A percentile compares a stretch with the other conserved stretches of the same genome.
Conservation (phyloP, 2,888 invertebrate genomes). For the Caenorhabditis sulstoni region DNA sequence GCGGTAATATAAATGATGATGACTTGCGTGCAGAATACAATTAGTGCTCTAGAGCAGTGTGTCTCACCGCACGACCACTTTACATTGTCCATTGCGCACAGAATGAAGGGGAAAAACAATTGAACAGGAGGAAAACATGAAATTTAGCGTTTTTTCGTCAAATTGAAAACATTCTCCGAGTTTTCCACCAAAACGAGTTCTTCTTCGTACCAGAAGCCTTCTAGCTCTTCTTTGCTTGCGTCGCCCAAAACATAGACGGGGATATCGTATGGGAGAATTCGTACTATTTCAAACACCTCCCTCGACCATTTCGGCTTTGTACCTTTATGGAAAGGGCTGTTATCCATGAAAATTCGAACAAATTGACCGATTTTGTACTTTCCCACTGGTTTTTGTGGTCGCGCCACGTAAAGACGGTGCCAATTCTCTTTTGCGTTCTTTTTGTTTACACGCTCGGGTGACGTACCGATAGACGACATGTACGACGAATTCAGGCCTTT, state of each 20-base stretch:
- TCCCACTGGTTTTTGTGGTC: no score
- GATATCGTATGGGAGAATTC: constrained; percentile 6
- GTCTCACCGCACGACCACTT: constrained; percentile 19
- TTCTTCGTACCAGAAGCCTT: constrained; percentile 26
- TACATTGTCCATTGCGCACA: constrained; percentile 2
- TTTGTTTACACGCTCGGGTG: constrained; percentile 17
- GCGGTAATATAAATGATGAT: constrained; percentile 28
- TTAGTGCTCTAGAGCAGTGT: constrained; percentile 21
- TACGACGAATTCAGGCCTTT: constrained; percentile 12
- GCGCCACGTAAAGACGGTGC: constrained; percentile 19
- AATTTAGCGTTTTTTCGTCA: constrained; percentile 25
- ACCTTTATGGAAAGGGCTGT: constrained; percentile 16
- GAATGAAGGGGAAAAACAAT: no score
- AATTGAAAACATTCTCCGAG: background rate
- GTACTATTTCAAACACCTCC: constrained; percentile 17
- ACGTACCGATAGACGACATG: constrained; percentile 19
- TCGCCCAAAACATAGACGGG: constrained; percentile 24
- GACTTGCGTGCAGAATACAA: constrained; percentile 28
- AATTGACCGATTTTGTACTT: constrained; percentile 15
- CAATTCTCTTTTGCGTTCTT: constrained; percentile 22
- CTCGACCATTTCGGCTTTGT: constrained; percentile 16
- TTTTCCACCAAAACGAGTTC: constrained; percentile 13
- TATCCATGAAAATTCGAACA: constrained; percentile 13
- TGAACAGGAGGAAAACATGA: no score
- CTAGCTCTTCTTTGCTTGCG: background rate